Conservation (phyloP, 1,140 invertebrate genomes). For the Aporrectodea caliginosa region DNA sequence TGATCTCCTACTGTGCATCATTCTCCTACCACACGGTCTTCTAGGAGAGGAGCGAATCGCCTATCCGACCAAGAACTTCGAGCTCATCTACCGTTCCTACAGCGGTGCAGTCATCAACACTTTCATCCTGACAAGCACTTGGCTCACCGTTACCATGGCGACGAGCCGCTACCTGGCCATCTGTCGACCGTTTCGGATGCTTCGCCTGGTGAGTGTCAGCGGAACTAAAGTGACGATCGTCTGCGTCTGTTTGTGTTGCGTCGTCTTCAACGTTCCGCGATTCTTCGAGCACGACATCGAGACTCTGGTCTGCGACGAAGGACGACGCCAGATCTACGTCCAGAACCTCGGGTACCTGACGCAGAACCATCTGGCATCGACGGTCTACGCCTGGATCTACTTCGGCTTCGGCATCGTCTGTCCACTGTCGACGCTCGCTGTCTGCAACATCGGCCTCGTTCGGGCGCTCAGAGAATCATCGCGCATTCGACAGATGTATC, state of each 20-base stretch:
- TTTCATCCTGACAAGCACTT: conserved; percentile 51
- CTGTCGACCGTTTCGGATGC: conserved; percentile 50
- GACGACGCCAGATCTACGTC: conserved; percentile 34
- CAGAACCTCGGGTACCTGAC: neutral
- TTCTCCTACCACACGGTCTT: conserved; percentile 18
- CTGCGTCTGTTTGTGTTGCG: conserved; percentile 41
- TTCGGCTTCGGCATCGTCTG: conserved; percentile 36
- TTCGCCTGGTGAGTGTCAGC: conserved; percentile 45
- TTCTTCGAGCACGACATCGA: conserved; percentile 45
- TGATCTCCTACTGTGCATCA: conserved; percentile 28
- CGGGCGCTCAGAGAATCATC: neutral
- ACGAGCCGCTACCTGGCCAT: conserved; percentile 50
- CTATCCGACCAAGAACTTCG: neutral
- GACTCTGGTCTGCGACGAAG: conserved; percentile 37
- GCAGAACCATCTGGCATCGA: conserved; percentile 1
- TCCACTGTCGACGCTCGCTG: conserved; percentile 35
- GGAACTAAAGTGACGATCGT: conserved; percentile 44
- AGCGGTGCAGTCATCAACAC: conserved; percentile 45
- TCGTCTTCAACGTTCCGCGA: conserved; percentile 44
- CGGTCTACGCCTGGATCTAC: conserved; percentile 31
- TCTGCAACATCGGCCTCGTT: conserved; percentile 39
- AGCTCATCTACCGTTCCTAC: conserved; percentile 26
- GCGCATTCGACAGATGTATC: neutral
- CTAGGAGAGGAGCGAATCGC: neutral
- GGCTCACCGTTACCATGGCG: conserved; percentile 52